Conservation (phyloP, 2,888 invertebrate genomes). For the Drosophila demipolita region DNA sequence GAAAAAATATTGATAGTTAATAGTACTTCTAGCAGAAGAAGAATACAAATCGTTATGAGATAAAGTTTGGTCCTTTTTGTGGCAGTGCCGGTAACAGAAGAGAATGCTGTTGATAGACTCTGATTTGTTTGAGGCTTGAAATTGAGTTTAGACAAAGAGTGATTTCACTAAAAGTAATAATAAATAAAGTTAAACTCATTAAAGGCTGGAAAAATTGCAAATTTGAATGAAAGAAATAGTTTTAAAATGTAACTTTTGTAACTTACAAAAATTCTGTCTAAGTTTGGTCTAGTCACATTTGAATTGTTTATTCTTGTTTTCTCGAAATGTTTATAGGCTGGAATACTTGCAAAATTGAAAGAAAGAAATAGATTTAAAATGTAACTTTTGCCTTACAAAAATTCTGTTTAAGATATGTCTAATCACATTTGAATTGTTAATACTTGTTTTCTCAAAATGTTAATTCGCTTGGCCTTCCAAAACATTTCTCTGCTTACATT, state of each 20-base stretch:
- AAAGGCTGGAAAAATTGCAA: neutral
- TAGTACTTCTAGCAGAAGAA: slow-evolving; percentile 22
- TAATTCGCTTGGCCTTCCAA: neutral
- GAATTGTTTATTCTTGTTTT: too few species aligned
- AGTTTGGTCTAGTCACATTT: neutral
- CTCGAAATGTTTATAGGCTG: neutral
- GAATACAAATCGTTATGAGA: slow-evolving; percentile 11
- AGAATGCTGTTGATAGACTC: slow-evolving; percentile 5
- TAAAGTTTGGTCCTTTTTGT: slow-evolving; percentile 1
- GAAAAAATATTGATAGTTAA: slow-evolving; percentile 37
- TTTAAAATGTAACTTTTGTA: too few species aligned
- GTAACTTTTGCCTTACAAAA: neutral
- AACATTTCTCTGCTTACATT: neutral
- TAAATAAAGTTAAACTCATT: neutral
- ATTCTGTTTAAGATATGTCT: neutral
- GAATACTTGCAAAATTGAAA: neutral
- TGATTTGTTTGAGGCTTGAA: neutral
- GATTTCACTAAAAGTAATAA: neutral
- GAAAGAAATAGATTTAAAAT: neutral
- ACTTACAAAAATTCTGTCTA: neutral
- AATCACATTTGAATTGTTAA: neutral
- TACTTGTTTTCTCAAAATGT: neutral
- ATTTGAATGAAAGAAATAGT: neutral
- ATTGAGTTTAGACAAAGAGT: neutral
- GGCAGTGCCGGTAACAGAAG: slow-evolving; percentile 1